These are phyloP conservation scores for Auanema freiburgensis DNA, from an alignment of 2,888 invertebrate species.

Conservation along the genomic window DNA sequence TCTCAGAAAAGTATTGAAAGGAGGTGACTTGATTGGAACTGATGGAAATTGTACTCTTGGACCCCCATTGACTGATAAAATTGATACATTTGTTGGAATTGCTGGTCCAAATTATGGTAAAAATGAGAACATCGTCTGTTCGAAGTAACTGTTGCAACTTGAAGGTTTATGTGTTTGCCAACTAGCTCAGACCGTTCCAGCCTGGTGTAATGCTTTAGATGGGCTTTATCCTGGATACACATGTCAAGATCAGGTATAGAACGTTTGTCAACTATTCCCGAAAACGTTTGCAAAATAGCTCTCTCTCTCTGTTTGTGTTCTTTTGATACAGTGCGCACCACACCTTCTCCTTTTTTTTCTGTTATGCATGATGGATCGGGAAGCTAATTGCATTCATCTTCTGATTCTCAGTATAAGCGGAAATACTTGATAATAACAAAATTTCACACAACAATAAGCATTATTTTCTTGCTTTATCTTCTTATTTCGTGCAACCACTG, in stretches of 20 bases:
- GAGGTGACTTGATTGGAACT: slow-evolving; percentile 59
- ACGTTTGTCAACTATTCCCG: too few relatives aligned
- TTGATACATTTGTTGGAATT: slow-evolving; percentile 63
- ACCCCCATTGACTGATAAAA: slow-evolving; percentile 49
- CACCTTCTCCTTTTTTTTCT: too few relatives aligned
- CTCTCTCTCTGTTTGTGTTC: too few relatives aligned
- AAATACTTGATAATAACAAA: too few relatives aligned
- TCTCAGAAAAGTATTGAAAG: slow-evolving; percentile 58
- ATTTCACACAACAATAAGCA: too few relatives aligned
- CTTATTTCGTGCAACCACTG: too few relatives aligned
- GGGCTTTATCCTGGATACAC: slow-evolving; percentile 58
- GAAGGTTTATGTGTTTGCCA: slow-evolving; percentile 59
- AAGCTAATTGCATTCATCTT: too few relatives aligned
- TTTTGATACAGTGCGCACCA: too few relatives aligned
- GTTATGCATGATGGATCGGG: too few relatives aligned
- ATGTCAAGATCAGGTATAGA: slow-evolving; percentile 52
- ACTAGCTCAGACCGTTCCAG: slow-evolving; percentile 62
- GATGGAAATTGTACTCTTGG: slow-evolving; percentile 63
- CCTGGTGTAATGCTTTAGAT: slow-evolving; percentile 63
- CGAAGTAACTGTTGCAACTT: slow-evolving; percentile 6
- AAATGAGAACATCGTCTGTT: not conserved
- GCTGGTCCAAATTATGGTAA: slow-evolving; percentile 60
- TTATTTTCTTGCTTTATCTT: too few relatives aligned
- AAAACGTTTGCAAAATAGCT: too few relatives aligned
- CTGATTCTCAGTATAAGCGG: too few relatives aligned